Conservation (phyloP, 2,113 vertebrate genomes). For the Gnathonemus echidnorhynchus region DNA sequence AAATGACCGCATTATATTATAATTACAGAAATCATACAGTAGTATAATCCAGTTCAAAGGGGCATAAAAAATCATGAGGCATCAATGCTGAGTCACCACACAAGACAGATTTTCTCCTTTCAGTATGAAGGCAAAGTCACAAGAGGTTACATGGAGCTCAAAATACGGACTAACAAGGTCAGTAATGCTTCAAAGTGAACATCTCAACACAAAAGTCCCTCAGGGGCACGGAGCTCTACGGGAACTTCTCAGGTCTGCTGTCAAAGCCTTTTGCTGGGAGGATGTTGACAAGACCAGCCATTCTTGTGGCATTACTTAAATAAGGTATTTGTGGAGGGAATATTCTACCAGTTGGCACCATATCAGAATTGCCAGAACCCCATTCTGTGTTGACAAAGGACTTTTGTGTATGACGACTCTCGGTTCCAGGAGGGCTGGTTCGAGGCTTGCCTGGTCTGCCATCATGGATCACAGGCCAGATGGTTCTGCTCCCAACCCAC, state of each 20-base stretch:
- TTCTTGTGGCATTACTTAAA: neutral
- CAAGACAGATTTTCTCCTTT: neutral
- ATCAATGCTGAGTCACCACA: neutral
- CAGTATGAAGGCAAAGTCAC: neutral
- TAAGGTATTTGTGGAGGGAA: neutral
- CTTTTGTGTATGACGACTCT: neutral
- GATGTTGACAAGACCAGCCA: too few relatives aligned
- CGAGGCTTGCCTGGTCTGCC: neutral
- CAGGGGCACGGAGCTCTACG: neutral
- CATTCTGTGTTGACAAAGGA: neutral
- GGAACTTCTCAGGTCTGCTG: neutral
- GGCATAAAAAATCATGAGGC: neutral
- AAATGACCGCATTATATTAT: neutral
- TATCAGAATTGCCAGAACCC: neutral
- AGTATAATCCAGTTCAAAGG: neutral
- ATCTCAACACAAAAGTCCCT: neutral
- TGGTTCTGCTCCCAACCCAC: neutral
- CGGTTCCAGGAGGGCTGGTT: neutral
- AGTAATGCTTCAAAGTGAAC: neutral
- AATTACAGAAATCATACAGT: neutral
- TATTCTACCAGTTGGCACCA: neutral
- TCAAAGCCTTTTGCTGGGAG: neutral
- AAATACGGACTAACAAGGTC: neutral
- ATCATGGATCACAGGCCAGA: neutral
- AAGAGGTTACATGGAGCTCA: neutral